These are phyloP conservation scores for Helicolenus hilgendorfi DNA, from an alignment of 2,797 vertebrate species.

Conservation along the genomic window DNA sequence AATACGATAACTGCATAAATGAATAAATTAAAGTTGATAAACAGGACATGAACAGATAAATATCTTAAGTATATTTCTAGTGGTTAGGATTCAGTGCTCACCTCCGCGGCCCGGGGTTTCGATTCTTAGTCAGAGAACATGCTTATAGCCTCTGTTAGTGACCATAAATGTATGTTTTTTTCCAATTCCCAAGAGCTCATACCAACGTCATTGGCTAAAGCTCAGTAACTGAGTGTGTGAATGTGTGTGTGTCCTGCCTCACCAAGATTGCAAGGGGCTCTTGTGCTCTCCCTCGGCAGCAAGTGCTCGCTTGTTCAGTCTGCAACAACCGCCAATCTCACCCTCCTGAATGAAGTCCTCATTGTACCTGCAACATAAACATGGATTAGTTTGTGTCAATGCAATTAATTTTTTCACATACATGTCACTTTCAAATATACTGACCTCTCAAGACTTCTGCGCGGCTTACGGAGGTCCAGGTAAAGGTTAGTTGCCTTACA, in stretches of 20 bases:
- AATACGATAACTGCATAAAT: too few species aligned
- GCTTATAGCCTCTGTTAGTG: not conserved
- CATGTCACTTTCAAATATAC: slow-evolving; percentile 13
- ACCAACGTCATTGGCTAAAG: not conserved
- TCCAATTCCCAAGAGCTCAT: not conserved
- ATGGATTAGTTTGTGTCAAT: not conserved
- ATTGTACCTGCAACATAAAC: slow-evolving; percentile 91
- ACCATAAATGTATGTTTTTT: not conserved
- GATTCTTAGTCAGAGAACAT: slow-evolving; percentile 77
- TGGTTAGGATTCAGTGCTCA: slow-evolving; percentile 82
- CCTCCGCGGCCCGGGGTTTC: slow-evolving; percentile 83
- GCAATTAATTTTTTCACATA: not conserved
- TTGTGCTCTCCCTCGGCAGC: slow-evolving; percentile 94
- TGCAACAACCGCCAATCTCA: slow-evolving; percentile 95
- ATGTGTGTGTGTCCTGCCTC: slow-evolving; percentile 60
- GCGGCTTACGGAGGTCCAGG: slow-evolving; percentile 93
- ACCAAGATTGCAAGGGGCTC: slow-evolving; percentile 99
- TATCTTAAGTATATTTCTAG: too few species aligned
- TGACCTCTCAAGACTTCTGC: slow-evolving; percentile 95
- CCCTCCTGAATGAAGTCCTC: slow-evolving; percentile 95
- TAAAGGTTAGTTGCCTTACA: slow-evolving; percentile 96
- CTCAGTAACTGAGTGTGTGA: not conserved
- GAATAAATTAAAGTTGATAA: too few species aligned
- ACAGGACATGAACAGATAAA: too few species aligned
- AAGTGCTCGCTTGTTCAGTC: slow-evolving; percentile 87